Percentiles rank a stretch among this genome's conserved stretches.
Evolutionary conservation across 2,113 vertebrate species (phyloP).

Genomic region (Mionectes macconnelli): DNA sequence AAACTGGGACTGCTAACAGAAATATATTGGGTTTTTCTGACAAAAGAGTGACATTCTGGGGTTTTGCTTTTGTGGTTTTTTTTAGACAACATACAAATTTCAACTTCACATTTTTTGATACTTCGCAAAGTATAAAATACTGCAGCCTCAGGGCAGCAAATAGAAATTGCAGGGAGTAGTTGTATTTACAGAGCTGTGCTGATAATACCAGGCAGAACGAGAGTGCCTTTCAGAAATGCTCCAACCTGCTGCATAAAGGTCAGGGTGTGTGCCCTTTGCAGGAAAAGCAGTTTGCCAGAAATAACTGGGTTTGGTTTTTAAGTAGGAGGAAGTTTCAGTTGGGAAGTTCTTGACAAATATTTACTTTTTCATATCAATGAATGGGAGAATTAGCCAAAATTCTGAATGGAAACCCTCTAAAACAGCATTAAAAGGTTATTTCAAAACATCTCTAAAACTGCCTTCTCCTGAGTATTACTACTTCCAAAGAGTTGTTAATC

Average conservation of each 20-base stretch:
- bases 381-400: not conserved
- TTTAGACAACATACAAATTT: not conserved
- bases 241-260: not conserved
- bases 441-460: not conserved
- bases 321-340: not conserved
- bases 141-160: not conserved
- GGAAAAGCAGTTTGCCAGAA: not conserved
- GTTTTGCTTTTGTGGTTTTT: not conserved
- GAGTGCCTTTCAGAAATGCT: not conserved
- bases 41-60: not conserved
- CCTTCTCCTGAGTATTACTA: not conserved
- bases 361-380: not conserved
- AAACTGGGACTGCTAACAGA: not conserved
- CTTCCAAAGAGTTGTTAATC: not conserved
- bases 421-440: not conserved
- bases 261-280: not conserved
- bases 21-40: not conserved
- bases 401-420: not conserved
- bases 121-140: not conserved
- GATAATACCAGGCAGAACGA: not conserved
- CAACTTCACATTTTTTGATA: not conserved
- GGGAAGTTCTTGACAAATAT: not conserved
- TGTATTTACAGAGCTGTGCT: not conserved
- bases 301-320: not conserved
- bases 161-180: not conserved